phyloP scores from a whole-genome alignment of 1,140 invertebrate genomes.

The Pogonomyrmex barbatus region DNA sequence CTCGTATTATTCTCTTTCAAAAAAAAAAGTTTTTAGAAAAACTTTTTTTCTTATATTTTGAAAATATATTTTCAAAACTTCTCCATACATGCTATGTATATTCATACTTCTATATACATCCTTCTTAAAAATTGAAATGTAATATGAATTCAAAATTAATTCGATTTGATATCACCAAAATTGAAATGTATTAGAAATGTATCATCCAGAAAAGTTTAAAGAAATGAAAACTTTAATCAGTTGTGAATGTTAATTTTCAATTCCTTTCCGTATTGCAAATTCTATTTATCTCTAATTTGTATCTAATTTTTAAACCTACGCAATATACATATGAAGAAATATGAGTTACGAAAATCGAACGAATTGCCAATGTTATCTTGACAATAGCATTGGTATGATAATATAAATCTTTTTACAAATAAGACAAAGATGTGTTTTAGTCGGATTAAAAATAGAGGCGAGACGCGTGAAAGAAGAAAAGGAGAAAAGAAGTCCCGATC shows the following conservation, averaged over 20 bases:
- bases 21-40: not conserved
- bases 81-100: not conserved
- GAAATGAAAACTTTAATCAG: not conserved
- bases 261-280: not conserved
- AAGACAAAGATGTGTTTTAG: constrained; percentile 24
- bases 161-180: not conserved
- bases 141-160: not conserved
- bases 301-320: not conserved
- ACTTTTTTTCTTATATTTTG: not conserved
- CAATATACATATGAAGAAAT: not conserved
- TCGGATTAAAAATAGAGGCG: constrained; percentile 50
- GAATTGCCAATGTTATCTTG: not conserved
- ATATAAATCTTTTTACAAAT: constrained; percentile 9
- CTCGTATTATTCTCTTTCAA: not conserved
- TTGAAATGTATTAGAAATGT: not conserved
- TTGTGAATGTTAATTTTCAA: not conserved
- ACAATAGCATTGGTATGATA: not conserved
- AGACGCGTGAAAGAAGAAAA: constrained; percentile 22
- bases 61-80: not conserved
- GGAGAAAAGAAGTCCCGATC: constrained; percentile 39
- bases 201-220: not conserved
- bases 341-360: not conserved
- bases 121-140: not conserved
- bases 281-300: no score
- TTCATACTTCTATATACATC: not conserved